phyloP scores from a whole-genome alignment of 2,797 vertebrate genomes.

The Cheirogaleus major region DNA sequence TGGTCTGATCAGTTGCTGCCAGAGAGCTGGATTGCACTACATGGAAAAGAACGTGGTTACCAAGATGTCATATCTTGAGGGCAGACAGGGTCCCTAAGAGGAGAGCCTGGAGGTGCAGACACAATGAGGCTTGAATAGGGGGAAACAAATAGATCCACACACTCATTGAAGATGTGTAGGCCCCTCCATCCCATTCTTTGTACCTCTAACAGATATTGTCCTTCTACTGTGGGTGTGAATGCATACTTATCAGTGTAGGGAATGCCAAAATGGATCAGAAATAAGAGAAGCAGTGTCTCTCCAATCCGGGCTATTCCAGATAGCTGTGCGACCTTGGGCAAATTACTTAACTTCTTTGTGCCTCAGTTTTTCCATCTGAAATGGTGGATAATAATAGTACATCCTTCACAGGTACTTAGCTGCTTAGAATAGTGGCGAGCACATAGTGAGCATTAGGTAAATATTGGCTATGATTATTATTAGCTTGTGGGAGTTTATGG shows the following conservation, averaged over 20 bases:
- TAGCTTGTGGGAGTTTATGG: constrained; percentile 6
- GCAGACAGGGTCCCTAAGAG: neutral
- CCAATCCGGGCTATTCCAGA: neutral
- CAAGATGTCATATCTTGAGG: neutral
- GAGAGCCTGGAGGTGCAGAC: neutral
- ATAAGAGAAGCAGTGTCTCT: neutral
- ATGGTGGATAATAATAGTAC: neutral
- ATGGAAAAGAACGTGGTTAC: neutral
- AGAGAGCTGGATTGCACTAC: neutral
- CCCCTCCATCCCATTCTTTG: neutral
- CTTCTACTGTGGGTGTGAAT: neutral
- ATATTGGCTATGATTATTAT: constrained; percentile 11
- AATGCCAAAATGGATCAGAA: neutral
- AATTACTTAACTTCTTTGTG: constrained; percentile 27
- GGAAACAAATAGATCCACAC: neutral
- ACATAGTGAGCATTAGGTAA: neutral
- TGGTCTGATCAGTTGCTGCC: neutral
- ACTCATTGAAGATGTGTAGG: neutral
- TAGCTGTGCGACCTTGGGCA: constrained; percentile 22
- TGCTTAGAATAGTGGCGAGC: neutral
- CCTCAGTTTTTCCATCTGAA: neutral
- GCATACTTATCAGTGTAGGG: neutral
- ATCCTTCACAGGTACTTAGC: neutral
- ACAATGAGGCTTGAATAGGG: neutral
- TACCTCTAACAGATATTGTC: neutral